Evolutionary conservation across 2,113 vertebrate genomes (phyloP).

Genomic region (Pterocles gutturalis): DNA sequence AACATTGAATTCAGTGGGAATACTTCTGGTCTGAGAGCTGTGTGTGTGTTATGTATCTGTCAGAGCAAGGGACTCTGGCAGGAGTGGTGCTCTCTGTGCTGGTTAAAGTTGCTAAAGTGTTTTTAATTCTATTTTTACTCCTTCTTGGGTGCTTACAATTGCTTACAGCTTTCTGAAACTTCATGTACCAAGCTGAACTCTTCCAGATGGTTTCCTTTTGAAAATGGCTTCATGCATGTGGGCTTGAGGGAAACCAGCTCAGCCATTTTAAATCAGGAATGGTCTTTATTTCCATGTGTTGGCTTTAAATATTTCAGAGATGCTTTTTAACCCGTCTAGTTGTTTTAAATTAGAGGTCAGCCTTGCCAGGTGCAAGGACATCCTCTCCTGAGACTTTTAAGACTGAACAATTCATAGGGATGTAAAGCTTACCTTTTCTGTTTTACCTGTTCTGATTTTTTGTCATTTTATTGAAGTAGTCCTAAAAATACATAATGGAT

Average conservation of each 20-base stretch:
- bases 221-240: neutral
- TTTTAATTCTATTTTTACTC: slow-evolving; percentile 26
- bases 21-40: neutral
- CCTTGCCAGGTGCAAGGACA: neutral
- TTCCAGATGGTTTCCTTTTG: slow-evolving; percentile 12
- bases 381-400: neutral
- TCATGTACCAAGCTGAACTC: neutral
- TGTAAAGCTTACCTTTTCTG: neutral
- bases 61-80: neutral
- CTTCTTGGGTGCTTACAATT: neutral
- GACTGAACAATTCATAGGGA: neutral
- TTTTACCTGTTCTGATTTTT: neutral
- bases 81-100: neutral
- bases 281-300: neutral
- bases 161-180: slow-evolving; percentile 10
- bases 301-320: slow-evolving; percentile 5
- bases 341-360: neutral
- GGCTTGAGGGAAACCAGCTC: slow-evolving; percentile 5
- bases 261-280: slow-evolving; percentile 3
- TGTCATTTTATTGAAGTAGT: neutral
- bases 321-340: neutral
- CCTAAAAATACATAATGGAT: neutral
- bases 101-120: neutral
- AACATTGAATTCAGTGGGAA: neutral
- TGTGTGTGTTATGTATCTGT: neutral